Percentiles rank a stretch among this genome's conserved stretches.
These are phyloP conservation scores for Hydrochoerus hydrochaeris DNA, from an alignment of 2,113 vertebrate genomes.

Conservation along the genomic window DNA sequence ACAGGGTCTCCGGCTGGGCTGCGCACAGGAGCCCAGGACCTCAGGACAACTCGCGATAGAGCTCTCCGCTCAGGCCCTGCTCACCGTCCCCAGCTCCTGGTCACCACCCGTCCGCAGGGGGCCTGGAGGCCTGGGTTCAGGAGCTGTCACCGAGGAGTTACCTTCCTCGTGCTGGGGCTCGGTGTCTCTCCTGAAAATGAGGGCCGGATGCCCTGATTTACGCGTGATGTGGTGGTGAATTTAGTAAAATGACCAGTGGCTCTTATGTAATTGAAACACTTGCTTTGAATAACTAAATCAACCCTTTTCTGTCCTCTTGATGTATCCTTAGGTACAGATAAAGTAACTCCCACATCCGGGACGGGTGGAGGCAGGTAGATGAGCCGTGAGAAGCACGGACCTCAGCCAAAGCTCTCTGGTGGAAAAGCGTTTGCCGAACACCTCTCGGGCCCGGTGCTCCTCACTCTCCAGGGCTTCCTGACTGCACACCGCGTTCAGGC, in stretches of 20 bases:
- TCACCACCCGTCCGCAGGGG: rapidly evolving
- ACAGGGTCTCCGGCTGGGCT: no score
- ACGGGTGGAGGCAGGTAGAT: neutral
- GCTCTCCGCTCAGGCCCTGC: neutral
- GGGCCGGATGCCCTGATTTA: neutral
- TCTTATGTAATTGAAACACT: neutral
- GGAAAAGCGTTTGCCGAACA: neutral
- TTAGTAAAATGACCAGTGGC: neutral
- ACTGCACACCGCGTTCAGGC: rapidly evolving
- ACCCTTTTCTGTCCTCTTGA: neutral
- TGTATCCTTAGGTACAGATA: rapidly evolving
- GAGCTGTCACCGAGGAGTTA: rapidly evolving
- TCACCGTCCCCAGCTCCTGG: neutral
- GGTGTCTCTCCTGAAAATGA: neutral
- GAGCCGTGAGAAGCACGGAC: neutral
- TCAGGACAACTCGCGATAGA: rapidly evolving
- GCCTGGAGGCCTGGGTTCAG: neutral
- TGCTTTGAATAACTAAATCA: neutral
- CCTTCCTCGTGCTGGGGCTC: neutral
- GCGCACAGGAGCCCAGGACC: neutral
- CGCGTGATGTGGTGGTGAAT: neutral
- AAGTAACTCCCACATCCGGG: neutral
- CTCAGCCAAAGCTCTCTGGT: neutral
- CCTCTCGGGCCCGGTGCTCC: rapidly evolving
- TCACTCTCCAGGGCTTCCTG: rapidly evolving